Evolutionary conservation across 2,888 invertebrate genomes (phyloP).

Genomic region (Dynastes hyllus): DNA sequence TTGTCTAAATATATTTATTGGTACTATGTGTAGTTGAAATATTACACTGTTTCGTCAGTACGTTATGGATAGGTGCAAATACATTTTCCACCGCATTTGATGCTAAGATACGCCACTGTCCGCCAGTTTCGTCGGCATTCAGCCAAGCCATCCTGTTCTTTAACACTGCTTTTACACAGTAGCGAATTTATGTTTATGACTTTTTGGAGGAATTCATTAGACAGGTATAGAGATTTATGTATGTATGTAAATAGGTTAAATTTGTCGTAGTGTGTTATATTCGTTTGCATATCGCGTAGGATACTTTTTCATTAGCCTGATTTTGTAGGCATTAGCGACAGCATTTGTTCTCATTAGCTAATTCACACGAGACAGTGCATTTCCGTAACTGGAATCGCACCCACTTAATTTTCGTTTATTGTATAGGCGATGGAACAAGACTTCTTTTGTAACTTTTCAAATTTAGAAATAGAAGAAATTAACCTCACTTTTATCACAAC

Average conservation of each 20-base stretch:
- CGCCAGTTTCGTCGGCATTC: too few relatives aligned
- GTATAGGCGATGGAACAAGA: too few relatives aligned
- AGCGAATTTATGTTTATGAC: constrained; percentile 11
- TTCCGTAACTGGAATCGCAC: not conserved
- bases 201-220: constrained; percentile 5
- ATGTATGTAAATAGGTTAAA: constrained; percentile 12
- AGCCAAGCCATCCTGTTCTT: too few relatives aligned
- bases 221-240: not conserved
- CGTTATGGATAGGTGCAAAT: too few relatives aligned
- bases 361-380: constrained; percentile 6
- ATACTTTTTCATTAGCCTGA: constrained; percentile 12
- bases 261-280: not conserved
- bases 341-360: not conserved
- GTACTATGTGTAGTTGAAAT: too few relatives aligned
- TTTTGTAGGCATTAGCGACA: not conserved
- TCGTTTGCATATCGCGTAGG: constrained; percentile 2
- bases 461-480: too few relatives aligned
- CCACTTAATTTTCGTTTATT: not conserved
- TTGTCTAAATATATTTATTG: too few relatives aligned
- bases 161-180: not conserved
- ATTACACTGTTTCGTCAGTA: too few relatives aligned
- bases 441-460: too few relatives aligned
- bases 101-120: too few relatives aligned
- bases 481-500: too few relatives aligned
- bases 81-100: too few relatives aligned